These are phyloP conservation scores for Trichogramma pretiosum DNA, from an alignment of 1,140 invertebrate genomes.

Conservation along the genomic window DNA sequence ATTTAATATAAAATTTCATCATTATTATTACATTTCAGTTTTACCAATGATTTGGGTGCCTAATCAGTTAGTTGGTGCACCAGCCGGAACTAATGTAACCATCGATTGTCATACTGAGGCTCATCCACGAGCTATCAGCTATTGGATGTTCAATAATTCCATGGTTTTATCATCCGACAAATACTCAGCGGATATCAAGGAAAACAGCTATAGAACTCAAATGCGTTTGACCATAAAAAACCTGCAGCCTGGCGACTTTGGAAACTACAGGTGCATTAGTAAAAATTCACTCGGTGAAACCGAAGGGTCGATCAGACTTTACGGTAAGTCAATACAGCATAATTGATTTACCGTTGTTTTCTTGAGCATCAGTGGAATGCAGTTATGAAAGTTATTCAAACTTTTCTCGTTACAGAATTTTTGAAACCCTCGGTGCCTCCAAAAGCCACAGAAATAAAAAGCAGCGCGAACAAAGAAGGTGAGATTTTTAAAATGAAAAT, in stretches of 20 bases:
- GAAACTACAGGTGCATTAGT: constrained; percentile 79
- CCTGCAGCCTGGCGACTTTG: constrained; percentile 67
- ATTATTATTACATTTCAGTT: no score
- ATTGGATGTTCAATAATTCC: constrained; percentile 80
- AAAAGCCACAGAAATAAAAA: constrained; percentile 58
- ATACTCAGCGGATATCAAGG: constrained; percentile 65
- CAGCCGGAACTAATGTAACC: constrained; percentile 78
- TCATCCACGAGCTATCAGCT: constrained; percentile 84
- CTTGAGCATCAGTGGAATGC: background rate
- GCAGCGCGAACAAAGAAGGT: constrained; percentile 57
- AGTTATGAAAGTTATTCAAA: no score
- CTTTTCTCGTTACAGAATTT: constrained; percentile 57
- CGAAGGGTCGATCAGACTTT: constrained; percentile 81
- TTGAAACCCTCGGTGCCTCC: constrained; percentile 57
- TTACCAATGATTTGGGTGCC: constrained; percentile 87
- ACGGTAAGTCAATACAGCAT: constrained; percentile 58
- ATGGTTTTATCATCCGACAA: constrained; percentile 78
- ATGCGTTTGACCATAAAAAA: constrained; percentile 80
- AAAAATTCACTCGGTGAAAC: constrained; percentile 92
- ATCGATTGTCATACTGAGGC: constrained; percentile 89
- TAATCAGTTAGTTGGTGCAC: constrained; percentile 83
- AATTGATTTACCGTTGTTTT: background rate
- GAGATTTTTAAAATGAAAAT: no score
- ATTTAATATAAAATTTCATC: no score
- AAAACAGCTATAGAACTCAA: constrained; percentile 75